Percentiles rank a stretch among this genome's conserved stretches.
Evolutionary conservation across 35 echinoderm and acorn worm species (phyloP).

Genomic region (Ophiothrix spiculata): DNA sequence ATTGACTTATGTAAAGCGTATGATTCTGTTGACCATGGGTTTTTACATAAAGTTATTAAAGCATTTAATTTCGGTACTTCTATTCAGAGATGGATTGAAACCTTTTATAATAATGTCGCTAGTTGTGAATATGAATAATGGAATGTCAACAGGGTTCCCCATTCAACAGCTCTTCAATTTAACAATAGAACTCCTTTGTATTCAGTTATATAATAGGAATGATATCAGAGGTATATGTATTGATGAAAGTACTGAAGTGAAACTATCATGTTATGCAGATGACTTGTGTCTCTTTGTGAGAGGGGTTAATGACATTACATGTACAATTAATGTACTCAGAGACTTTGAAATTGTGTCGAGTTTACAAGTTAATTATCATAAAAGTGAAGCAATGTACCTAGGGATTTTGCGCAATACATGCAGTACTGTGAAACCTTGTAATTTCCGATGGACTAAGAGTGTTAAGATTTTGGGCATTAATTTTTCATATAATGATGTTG

Average conservation of each 20-base stretch:
- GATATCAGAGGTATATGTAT: neutral
- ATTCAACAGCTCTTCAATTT: neutral
- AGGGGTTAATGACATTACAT: neutral
- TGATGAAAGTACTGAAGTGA: neutral
- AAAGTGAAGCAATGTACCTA: neutral
- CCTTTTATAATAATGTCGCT: neutral
- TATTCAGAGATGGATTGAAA: neutral
- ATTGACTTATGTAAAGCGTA: neutral
- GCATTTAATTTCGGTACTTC: neutral
- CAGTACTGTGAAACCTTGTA: neutral
- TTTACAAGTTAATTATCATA: neutral
- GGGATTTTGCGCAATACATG: neutral
- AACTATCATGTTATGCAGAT: neutral
- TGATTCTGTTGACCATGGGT: neutral
- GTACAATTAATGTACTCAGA: neutral
- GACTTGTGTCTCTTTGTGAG: neutral
- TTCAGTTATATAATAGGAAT: neutral
- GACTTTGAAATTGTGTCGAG: neutral
- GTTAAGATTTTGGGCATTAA: neutral
- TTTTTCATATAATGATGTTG: neutral
- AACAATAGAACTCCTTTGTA: neutral
- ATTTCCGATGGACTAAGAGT: neutral
- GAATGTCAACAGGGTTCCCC: neutral
- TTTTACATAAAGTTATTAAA: neutral
- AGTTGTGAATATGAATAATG: slow-evolving; percentile 12